A percentile compares a stretch with the other conserved stretches of the same genome.
These are phyloP conservation scores for Pachypeltis micranthus DNA, from an alignment of 1,140 invertebrate genomes.

Conservation along the genomic window DNA sequence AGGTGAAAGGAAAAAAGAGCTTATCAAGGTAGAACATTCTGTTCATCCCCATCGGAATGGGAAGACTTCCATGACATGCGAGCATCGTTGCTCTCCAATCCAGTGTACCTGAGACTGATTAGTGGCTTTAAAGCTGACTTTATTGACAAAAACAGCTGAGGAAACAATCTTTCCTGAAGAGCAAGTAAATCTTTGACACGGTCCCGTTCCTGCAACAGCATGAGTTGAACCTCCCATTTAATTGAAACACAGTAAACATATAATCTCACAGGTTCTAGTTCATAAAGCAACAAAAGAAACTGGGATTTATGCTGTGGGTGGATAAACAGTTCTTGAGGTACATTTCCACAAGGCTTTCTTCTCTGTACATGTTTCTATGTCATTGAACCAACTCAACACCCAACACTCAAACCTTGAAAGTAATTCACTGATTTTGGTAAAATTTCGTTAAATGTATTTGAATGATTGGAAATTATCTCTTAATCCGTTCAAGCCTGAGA, in stretches of 20 bases:
- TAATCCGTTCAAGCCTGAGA: too few relatives aligned
- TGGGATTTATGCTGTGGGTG: background rate
- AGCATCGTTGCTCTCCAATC: constrained; percentile 34
- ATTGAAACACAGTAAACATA: background rate
- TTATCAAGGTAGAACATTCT: too few relatives aligned
- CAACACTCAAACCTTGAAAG: too few relatives aligned
- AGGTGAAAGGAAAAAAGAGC: too few relatives aligned
- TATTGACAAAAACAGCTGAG: constrained; percentile 53
- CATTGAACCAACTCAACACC: too few relatives aligned
- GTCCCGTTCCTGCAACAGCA: constrained; percentile 44
- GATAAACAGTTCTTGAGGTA: background rate
- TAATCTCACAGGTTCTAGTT: background rate
- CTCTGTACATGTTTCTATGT: too few relatives aligned
- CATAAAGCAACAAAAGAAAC: background rate
- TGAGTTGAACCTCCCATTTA: background rate
- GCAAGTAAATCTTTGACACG: constrained; percentile 56
- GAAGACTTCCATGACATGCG: background rate
- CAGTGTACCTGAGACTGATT: constrained; percentile 46
- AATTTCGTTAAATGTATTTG: too few relatives aligned
- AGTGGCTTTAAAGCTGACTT: constrained; percentile 56
- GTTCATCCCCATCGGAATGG: background rate
- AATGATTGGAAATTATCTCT: too few relatives aligned
- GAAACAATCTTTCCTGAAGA: constrained; percentile 63
- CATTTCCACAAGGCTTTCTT: too few relatives aligned
- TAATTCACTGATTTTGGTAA: too few relatives aligned